Conservation (phyloP, 1,140 invertebrate species). For the Micrasema longulum region DNA sequence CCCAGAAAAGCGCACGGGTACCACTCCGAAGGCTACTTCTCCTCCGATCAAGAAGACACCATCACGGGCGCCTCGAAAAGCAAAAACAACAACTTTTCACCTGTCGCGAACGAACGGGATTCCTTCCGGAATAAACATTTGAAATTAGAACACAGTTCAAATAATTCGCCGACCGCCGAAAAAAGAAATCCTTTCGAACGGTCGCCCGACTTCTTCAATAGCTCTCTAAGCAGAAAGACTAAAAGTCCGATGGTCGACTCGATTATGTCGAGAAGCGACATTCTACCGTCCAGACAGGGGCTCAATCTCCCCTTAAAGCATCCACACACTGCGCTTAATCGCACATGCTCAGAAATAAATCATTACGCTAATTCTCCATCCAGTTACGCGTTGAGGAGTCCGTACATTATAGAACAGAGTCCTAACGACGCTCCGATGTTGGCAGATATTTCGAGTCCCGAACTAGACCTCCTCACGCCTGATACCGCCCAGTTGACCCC, state of each 20-base stretch:
- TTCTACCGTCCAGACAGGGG: constrained; percentile 60
- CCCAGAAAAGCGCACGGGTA: constrained; percentile 71
- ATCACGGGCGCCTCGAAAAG: constrained; percentile 12
- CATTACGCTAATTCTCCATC: neutral
- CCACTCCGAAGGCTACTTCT: constrained; percentile 78
- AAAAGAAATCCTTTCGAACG: constrained; percentile 41
- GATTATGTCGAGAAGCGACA: constrained; percentile 68
- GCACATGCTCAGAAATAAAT: constrained; percentile 38
- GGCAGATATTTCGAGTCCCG: constrained; percentile 70
- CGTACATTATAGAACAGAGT: constrained; percentile 64
- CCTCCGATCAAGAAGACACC: constrained; percentile 74
- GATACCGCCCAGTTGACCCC: constrained; percentile 63
- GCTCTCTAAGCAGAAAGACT: constrained; percentile 59
- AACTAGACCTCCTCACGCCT: constrained; percentile 70
- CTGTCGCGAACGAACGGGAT: constrained; percentile 31
- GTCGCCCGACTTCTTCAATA: constrained; percentile 49
- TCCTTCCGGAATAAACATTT: constrained; percentile 38
- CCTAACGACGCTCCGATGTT: constrained; percentile 65
- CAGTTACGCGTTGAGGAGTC: constrained; percentile 36
- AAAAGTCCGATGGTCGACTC: constrained; percentile 68
- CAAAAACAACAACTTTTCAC: constrained; percentile 29
- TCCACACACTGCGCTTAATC: constrained; percentile 56
- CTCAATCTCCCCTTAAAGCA: constrained; percentile 68
- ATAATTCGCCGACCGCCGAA: constrained; percentile 34
- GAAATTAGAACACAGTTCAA: constrained; percentile 34